Percentiles rank a stretch among this genome's conserved stretches.
Evolutionary conservation across 1,140 invertebrate genomes (phyloP).

Genomic region (Zaprionus gabonicus): DNA sequence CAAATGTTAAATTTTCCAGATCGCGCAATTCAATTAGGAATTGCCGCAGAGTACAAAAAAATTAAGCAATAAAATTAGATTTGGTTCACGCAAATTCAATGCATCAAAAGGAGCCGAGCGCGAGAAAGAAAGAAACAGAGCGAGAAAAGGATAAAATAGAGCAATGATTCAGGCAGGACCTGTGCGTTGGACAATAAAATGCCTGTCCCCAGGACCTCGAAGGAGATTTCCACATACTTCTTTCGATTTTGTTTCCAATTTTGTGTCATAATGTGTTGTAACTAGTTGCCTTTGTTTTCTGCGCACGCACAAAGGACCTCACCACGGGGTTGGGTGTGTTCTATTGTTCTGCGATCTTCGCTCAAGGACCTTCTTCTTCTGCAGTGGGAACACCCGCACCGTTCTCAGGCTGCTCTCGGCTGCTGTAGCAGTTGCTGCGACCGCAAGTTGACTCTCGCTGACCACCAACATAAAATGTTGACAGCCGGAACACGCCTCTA

Average conservation of each 20-base stretch:
- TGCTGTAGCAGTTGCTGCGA: conserved; percentile 68
- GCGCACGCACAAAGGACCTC: conserved; percentile 54
- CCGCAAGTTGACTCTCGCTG: conserved; percentile 69
- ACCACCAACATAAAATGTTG: conserved; percentile 84
- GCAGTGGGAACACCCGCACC: conserved; percentile 65
- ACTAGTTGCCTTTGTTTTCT: conserved; percentile 75
- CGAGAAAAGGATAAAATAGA: conserved; percentile 63
- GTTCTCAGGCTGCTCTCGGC: conserved; percentile 55
- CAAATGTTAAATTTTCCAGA: conserved; percentile 80
- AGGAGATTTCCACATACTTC: conserved; percentile 21
- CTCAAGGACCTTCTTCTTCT: conserved; percentile 59
- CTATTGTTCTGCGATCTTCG: conserved; percentile 55
- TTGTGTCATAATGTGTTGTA: conserved; percentile 82
- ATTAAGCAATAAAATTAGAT: conserved; percentile 84
- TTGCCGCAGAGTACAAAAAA: conserved; percentile 64
- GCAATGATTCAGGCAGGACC: conserved; percentile 78
- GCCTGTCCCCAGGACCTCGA: conserved; percentile 43
- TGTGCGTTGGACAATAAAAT: conserved; percentile 58
- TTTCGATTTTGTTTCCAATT: conserved; percentile 44
- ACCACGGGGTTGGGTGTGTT: conserved; percentile 22
- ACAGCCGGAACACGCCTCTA: conserved; percentile 81
- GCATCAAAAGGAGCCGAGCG: conserved; percentile 65
- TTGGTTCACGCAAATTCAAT: conserved; percentile 80
- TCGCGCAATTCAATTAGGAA: conserved; percentile 70
- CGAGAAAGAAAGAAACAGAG: conserved; percentile 44